Evolutionary conservation across 2,113 vertebrate species (phyloP).

Genomic region (Genyomyrus donnyi): DNA sequence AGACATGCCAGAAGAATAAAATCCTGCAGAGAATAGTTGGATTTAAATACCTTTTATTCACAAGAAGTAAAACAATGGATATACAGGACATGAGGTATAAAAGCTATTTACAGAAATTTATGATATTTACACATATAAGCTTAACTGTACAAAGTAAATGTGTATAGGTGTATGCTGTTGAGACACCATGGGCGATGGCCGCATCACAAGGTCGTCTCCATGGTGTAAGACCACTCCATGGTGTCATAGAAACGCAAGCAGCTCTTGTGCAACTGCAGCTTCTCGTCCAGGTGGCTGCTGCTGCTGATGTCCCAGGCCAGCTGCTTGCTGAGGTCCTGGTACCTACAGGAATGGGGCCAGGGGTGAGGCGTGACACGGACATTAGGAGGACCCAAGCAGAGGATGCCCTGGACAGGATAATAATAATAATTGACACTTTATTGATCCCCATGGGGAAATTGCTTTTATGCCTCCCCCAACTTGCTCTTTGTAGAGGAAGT

Average conservation of each 20-base stretch:
- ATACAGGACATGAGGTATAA: not conserved
- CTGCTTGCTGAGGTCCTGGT: slow-evolving; percentile 63
- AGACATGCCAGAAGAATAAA: not conserved
- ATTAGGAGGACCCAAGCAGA: not conserved
- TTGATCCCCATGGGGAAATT: too few relatives aligned
- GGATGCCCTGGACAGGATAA: not conserved
- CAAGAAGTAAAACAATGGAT: not conserved
- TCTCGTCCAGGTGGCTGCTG: slow-evolving; percentile 63
- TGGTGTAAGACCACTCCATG: slow-evolving; percentile 56
- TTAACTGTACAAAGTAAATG: slow-evolving; percentile 4
- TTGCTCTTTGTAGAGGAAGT: too few relatives aligned
- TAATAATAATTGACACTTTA: too few relatives aligned
- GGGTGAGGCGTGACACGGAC: not conserved
- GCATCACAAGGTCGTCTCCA: slow-evolving; percentile 60
- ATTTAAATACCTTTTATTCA: not conserved
- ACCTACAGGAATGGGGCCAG: slow-evolving; percentile 51
- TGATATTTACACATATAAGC: not conserved
- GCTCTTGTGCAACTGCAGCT: slow-evolving; percentile 67
- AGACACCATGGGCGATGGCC: slow-evolving; percentile 48
- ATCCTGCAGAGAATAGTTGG: not conserved
- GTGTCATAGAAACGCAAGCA: slow-evolving; percentile 68
- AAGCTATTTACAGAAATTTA: not conserved
- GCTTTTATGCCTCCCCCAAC: too few relatives aligned
- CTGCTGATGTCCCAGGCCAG: slow-evolving; percentile 49
- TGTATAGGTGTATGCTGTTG: not conserved